A percentile compares a stretch with the other conserved stretches of the same genome.
These are phyloP conservation scores for Typhlichthys subterraneus DNA, from an alignment of 2,797 vertebrate genomes.

Conservation along the genomic window DNA sequence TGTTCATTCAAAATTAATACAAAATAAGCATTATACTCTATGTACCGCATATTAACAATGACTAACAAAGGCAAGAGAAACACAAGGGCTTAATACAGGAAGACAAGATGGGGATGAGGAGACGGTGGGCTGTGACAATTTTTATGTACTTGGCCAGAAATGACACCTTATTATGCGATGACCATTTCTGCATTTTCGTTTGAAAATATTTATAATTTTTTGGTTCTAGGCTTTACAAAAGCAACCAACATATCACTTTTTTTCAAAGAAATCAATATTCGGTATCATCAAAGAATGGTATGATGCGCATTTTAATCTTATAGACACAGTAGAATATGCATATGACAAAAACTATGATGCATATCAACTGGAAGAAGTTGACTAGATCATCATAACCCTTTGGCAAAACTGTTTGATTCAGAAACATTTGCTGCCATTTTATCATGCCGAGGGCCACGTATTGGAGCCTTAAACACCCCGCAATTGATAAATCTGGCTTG, in stretches of 20 bases:
- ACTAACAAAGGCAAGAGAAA: no score
- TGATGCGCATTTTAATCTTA: not conserved
- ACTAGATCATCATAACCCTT: conserved; percentile 76
- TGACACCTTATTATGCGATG: no score
- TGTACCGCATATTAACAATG: no score
- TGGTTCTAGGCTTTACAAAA: not conserved
- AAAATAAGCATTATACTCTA: no score
- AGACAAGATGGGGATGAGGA: no score
- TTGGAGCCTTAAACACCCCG: conserved; percentile 75
- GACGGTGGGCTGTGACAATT: no score
- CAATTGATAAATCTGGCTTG: conserved; percentile 80
- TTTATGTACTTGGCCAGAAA: no score
- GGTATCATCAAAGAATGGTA: not conserved
- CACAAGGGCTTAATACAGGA: no score
- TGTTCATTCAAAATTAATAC: no score
- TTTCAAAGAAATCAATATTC: conserved; percentile 9
- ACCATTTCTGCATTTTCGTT: no score
- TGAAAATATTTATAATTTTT: no score
- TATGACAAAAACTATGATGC: conserved; percentile 52
- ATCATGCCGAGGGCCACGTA: conserved; percentile 75
- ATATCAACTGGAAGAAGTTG: conserved; percentile 57
- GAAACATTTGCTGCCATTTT: conserved; percentile 75
- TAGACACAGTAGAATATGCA: conserved; percentile 28
- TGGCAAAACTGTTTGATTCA: conserved; percentile 74
- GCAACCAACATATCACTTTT: conserved; percentile 1